These are phyloP conservation scores for Rhinoderma darwinii DNA, from an alignment of 2,113 vertebrate species.

Conservation along the genomic window DNA sequence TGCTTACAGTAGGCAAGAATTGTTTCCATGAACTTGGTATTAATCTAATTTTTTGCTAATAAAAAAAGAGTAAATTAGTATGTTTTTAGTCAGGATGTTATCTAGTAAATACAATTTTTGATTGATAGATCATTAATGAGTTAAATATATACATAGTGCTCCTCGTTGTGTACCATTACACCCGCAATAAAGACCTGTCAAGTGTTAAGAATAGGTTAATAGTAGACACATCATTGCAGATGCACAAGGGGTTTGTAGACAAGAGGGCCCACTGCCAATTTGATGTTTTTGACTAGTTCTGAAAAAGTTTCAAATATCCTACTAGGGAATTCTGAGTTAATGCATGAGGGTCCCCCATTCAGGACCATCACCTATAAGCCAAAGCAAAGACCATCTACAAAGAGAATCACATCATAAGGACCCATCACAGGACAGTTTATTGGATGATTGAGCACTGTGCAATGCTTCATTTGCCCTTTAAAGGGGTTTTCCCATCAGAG, in stretches of 20 bases:
- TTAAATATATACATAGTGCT: no score
- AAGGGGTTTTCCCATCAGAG: no score
- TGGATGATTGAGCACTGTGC: no score
- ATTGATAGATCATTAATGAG: neutral
- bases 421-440: no score
- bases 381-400: no score
- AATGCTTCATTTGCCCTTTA: no score
- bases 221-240: neutral
- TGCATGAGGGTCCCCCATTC: neutral
- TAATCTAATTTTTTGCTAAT: neutral
- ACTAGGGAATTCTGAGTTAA: neutral
- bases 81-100: neutral
- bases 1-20: conserved; percentile 25
- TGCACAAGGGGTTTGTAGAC: neutral
- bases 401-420: no score
- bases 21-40: neutral
- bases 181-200: neutral
- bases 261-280: neutral
- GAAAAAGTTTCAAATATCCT: neutral
- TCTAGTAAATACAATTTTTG: neutral
- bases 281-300: neutral
- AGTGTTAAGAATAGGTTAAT: neutral
- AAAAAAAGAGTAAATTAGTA: neutral
- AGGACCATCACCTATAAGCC: no score
- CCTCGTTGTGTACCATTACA: neutral